Evolutionary conservation across 1,140 invertebrate species (phyloP), one percentile per base, ranked within the genome.

Genomic region (Bathynomus jamesi): DNA sequence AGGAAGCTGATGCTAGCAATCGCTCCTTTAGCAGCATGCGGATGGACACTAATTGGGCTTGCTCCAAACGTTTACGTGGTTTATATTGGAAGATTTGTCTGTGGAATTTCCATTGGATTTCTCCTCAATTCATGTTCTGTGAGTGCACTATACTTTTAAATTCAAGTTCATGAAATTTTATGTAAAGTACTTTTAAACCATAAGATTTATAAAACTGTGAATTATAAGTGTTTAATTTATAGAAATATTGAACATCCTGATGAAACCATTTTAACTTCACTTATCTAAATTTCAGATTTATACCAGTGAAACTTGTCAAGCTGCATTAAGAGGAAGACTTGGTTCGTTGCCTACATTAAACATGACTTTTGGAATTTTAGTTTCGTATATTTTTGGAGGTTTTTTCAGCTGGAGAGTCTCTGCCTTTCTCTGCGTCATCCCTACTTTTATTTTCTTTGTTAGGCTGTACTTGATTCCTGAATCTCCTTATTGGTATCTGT

Each of bases 401-500:
- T 60, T 60, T 27, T 67, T 68, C 10, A 28, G 69, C 17, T 74
- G 73, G 73, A 68, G 73, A 0, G 32, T 61, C 27, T 68, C 68
- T 61, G 70, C 68, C 28, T 71, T 70, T 21, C 27, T 74, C 21
- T 67, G 64, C 27, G 61, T 60, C 0, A 61, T 32, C 21, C 69
- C 69, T 3, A 4, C 25, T n/a, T 0, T 71, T 8, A 11, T 71
- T 11, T 62, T 61, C 2, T 32, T 65, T 27, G 25, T 17, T 21
- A 53, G 28, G 10, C 24, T 74, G 25, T 27, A 53, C 1, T 17
- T 64, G 2, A 32, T 69, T 17, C 73, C 73, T 0, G 73, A 74
- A 28, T 68, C 73, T n/a, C 73, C 73, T 0, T 71, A 74, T 29
- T 74, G 73, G 73, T 28, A 67, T 21, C 21, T 74, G 25, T 28